Evolutionary conservation across 2,797 vertebrate genomes (phyloP).

Genomic region (Microctenopoma steveboyesi): DNA sequence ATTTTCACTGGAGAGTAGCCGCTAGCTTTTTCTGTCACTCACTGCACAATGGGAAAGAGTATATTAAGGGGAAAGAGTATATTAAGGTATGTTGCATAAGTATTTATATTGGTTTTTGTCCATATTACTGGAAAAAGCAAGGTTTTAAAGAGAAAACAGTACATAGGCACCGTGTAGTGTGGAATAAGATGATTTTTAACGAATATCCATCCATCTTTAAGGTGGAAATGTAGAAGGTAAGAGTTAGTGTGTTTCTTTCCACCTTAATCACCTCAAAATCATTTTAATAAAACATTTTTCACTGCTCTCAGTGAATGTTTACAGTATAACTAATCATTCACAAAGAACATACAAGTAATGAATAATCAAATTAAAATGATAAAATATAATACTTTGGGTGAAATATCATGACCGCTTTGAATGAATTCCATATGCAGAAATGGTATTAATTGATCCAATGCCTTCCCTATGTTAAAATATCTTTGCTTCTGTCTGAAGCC

Average conservation of each 20-base stretch:
- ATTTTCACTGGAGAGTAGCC: not conserved
- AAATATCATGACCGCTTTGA: not conserved
- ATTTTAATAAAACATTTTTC: not conserved
- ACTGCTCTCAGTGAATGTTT: not conserved
- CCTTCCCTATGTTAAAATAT: no score
- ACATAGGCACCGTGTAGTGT: no score
- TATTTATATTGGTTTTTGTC: no score
- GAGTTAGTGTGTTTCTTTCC: not conserved
- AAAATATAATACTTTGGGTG: not conserved
- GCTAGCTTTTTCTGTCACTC: not conserved
- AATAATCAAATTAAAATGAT: not conserved
- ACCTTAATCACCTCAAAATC: not conserved
- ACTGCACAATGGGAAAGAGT: not conserved
- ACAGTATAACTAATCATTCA: not conserved
- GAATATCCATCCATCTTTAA: not conserved
- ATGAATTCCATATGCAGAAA: no score
- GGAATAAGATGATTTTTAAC: not conserved
- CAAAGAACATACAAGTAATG: not conserved
- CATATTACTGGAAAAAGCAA: no score
- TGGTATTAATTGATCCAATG: no score
- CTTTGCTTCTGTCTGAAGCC: no score
- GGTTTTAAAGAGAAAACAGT: no score
- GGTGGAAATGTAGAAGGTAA: not conserved
- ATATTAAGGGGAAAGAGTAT: not conserved
- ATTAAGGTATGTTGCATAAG: not conserved